Base-by-base conservation (phyloP, 1,140 invertebrate species). In the Hypsibius dujardini region DNA sequence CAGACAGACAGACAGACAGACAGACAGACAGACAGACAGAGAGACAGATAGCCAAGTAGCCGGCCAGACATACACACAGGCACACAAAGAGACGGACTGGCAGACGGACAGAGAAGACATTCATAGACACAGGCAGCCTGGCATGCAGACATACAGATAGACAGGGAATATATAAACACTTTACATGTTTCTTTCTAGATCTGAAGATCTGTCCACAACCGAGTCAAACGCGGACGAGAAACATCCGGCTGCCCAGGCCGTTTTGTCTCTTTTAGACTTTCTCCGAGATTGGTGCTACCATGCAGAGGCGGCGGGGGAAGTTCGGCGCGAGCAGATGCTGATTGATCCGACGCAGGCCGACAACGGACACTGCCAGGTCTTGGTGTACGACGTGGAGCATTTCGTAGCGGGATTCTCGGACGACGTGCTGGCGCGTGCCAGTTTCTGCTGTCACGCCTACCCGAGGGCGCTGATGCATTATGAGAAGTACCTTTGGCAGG, bases 401-500 rank as follows among this genome's bases (percentile, higher is more conserved):
- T 84, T 84, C 74, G 73, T 83, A 14, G 75, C 79, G 1, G 75
- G 75, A 56, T 81, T 84, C 70, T 80, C 82, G 0, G 78, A 83
- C 70, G 78, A 83, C 72, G 67, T 79, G 7, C 75, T 85, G 60
- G 79, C 84, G 1, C 73, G 79, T 70, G 82, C 83, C 1, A 80
- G 83, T n/a, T 83, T 80, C 72, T 78, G 79, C 59, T 84, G 83
- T 74, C 79, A 82, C 69, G 82, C 82, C 1, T 84, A 81, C 74
- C 78, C 81, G 1, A 74, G 84, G 46, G 80, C 84, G 1, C 75
- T 85, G 59, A 79, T 81, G 75, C 83, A 84, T 74, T 78, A 82
- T 72, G 84, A 84, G 74, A 76, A 78, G 46, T 78, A 80, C 74
- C 74, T 84, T 2, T 3, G 62, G 7, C 42, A 14, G 42, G 77